A percentile compares a stretch with the other conserved stretches of the same genome.
These are phyloP conservation scores for Anolis sagrei DNA, from an alignment of 2,113 vertebrate genomes.

Conservation along the genomic window DNA sequence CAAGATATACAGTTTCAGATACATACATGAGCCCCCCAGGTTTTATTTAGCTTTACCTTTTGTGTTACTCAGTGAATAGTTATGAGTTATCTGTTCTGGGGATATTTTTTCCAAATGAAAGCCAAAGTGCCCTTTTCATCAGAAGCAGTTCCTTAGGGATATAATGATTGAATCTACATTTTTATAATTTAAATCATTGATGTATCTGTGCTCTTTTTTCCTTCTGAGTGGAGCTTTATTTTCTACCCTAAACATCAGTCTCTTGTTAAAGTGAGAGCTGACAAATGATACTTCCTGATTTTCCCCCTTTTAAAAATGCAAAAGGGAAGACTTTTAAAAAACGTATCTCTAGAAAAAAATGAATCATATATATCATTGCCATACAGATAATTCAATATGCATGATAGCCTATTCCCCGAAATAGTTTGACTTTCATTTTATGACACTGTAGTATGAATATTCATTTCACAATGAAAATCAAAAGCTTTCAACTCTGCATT, in stretches of 20 bases:
- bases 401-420: slow-evolving; percentile 22
- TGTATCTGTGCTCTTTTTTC: background rate
- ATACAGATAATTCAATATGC: background rate
- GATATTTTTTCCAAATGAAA: background rate
- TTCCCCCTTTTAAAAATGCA: slow-evolving; percentile 22
- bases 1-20: background rate
- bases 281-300: slow-evolving; percentile 25
- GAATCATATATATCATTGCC: slow-evolving; percentile 12
- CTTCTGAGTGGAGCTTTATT: slow-evolving; percentile 8
- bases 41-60: slow-evolving; percentile 8
- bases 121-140: slow-evolving; percentile 6
- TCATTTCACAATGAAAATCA: slow-evolving; percentile 55
- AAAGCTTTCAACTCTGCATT: slow-evolving; percentile 56
- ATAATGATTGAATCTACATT: slow-evolving; percentile 16
- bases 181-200: slow-evolving; percentile 13
- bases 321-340: slow-evolving; percentile 18
- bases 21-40: background rate
- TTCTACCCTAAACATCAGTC: slow-evolving; percentile 26
- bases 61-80: background rate
- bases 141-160: background rate
- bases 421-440: slow-evolving; percentile 43
- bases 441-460: slow-evolving; percentile 45
- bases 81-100: background rate
- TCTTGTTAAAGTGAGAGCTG: slow-evolving; percentile 24
- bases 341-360: slow-evolving; percentile 26